Evolutionary conservation across 2,113 vertebrate genomes (phyloP).

Genomic region (Rhinolophus sinicus): DNA sequence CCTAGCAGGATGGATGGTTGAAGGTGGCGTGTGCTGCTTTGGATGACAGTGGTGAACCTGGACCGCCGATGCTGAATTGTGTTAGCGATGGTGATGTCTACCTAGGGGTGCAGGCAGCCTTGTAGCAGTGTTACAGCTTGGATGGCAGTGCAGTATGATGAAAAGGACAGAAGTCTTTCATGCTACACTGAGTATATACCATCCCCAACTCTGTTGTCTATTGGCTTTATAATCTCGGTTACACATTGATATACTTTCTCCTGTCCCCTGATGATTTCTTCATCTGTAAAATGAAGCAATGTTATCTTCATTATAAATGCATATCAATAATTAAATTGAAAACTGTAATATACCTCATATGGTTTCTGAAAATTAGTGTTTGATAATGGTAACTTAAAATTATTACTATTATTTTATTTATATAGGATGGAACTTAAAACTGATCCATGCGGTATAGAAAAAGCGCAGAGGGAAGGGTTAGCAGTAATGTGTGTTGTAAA

Average conservation of each 20-base stretch:
- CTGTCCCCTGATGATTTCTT: neutral
- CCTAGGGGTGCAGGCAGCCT: neutral
- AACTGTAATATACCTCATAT: neutral
- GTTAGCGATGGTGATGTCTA: neutral
- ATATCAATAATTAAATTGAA: neutral
- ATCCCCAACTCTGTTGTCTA: neutral
- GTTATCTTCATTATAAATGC: neutral
- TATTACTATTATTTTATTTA: neutral
- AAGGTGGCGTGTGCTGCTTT: neutral
- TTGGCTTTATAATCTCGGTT: neutral
- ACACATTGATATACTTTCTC: neutral
- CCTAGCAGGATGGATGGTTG: neutral
- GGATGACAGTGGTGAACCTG: neutral
- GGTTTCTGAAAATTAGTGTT: neutral
- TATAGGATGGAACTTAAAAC: neutral
- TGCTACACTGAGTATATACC: neutral
- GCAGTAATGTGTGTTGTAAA: neutral
- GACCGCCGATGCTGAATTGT: neutral
- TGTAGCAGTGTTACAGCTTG: neutral
- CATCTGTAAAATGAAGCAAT: neutral
- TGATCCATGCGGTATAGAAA: neutral
- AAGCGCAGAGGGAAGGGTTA: neutral
- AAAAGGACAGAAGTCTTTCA: neutral
- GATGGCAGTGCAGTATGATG: neutral
- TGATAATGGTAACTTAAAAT: neutral